Conservation (phyloP, 2,113 vertebrate genomes). For the Eidolon helvum region DNA sequence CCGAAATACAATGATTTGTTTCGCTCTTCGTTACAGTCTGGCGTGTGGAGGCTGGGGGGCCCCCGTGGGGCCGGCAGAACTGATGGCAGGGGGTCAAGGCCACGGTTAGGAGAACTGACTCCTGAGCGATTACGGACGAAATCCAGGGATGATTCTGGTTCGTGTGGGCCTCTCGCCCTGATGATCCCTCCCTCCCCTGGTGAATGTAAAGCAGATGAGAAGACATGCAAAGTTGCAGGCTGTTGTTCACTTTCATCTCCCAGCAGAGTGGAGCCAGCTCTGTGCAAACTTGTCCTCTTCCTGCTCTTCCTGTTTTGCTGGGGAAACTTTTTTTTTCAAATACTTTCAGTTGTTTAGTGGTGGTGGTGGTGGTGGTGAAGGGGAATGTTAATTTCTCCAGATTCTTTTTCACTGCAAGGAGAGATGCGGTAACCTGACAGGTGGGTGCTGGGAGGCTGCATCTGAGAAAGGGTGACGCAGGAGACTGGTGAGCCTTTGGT, state of each 20-base stretch:
- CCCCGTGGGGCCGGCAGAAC: not conserved
- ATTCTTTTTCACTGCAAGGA: not conserved
- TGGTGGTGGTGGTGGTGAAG: not conserved
- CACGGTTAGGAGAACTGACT: fast-evolving
- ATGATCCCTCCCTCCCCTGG: not conserved
- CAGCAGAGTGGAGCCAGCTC: not conserved
- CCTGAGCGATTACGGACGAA: not conserved
- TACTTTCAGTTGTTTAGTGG: not conserved
- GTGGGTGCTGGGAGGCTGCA: not conserved
- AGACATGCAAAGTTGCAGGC: not conserved
- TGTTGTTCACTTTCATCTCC: not conserved
- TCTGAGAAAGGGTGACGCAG: not conserved
- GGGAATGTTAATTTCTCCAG: not conserved
- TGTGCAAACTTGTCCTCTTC: constrained; percentile 23
- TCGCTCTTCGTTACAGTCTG: not conserved
- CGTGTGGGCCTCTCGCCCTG: fast-evolving
- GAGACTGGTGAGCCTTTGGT: fast-evolving
- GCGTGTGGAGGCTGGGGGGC: not conserved
- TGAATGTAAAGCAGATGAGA: not conserved
- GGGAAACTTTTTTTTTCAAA: not conserved
- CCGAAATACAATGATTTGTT: not conserved
- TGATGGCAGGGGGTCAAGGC: not conserved
- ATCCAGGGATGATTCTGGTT: not conserved
- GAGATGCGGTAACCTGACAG: not conserved
- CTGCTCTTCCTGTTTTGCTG: constrained; percentile 36